phyloP scores from a whole-genome alignment of 2,888 invertebrate genomes.

The Drosophila longiperda region DNA sequence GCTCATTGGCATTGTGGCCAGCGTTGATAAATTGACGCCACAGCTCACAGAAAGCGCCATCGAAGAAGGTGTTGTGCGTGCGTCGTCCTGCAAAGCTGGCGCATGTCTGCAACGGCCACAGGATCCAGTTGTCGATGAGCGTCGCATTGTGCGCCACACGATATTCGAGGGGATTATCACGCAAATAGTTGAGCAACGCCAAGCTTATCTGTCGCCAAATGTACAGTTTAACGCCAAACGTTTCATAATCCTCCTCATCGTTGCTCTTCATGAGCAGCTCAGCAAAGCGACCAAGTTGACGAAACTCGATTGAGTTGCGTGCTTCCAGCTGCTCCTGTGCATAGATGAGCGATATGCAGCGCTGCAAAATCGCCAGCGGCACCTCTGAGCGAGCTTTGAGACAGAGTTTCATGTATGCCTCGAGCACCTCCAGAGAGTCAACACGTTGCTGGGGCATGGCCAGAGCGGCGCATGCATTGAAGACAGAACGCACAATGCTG shows the following conservation, averaged over 20 bases:
- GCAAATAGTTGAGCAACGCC: constrained; percentile 65
- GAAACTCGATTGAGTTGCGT: constrained; percentile 57
- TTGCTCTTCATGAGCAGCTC: constrained; percentile 63
- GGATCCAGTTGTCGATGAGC: constrained; percentile 77
- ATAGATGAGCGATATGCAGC: constrained; percentile 66
- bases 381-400: constrained; percentile 64
- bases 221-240: constrained; percentile 70
- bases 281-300: constrained; percentile 59
- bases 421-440: constrained; percentile 49
- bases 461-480: constrained; percentile 57
- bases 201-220: constrained; percentile 80
- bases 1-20: constrained; percentile 69
- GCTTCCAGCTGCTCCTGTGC: constrained; percentile 53
- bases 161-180: constrained; percentile 65
- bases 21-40: constrained; percentile 78
- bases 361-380: constrained; percentile 69
- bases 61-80: constrained; percentile 53
- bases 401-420: constrained; percentile 65
- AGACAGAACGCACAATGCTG: constrained; percentile 59
- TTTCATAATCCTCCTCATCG: constrained; percentile 76
- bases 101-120: constrained; percentile 81
- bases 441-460: constrained; percentile 1
- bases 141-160: constrained; percentile 66
- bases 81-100: constrained; percentile 70
- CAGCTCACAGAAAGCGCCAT: constrained; percentile 66